Conservation (phyloP, 2,113 vertebrate species). For the Turdus rufiventris region DNA sequence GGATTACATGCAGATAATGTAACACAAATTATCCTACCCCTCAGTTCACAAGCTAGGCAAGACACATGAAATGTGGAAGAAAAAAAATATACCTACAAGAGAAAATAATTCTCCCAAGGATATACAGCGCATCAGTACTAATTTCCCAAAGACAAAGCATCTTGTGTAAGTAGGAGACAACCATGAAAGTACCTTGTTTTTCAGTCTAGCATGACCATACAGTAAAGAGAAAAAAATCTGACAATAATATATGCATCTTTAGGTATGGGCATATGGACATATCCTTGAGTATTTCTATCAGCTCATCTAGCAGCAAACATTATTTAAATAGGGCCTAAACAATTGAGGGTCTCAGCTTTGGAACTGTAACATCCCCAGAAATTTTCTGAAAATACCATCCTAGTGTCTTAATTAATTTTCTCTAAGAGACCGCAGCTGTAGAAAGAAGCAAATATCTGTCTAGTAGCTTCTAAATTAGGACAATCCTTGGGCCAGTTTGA, state of each 20-base stretch:
- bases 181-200: background rate
- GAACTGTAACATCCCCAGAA: background rate
- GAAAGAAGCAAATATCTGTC: background rate
- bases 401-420: background rate
- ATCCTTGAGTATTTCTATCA: background rate
- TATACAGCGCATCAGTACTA: background rate
- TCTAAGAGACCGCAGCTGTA: background rate
- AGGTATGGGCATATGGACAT: background rate
- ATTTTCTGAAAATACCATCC: background rate
- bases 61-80: background rate
- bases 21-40: background rate
- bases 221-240: background rate
- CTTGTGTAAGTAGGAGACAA: background rate
- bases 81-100: background rate
- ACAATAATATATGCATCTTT: background rate
- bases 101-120: background rate
- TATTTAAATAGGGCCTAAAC: background rate
- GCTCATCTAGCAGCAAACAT: background rate
- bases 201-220: background rate
- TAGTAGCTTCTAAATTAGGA: background rate
- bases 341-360: background rate
- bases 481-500: background rate
- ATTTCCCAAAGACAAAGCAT: background rate
- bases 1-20: background rate
- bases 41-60: background rate